These are phyloP conservation scores for Neopipo cinnamomea DNA, from an alignment of 2,113 vertebrate genomes.

Conservation along the genomic window DNA sequence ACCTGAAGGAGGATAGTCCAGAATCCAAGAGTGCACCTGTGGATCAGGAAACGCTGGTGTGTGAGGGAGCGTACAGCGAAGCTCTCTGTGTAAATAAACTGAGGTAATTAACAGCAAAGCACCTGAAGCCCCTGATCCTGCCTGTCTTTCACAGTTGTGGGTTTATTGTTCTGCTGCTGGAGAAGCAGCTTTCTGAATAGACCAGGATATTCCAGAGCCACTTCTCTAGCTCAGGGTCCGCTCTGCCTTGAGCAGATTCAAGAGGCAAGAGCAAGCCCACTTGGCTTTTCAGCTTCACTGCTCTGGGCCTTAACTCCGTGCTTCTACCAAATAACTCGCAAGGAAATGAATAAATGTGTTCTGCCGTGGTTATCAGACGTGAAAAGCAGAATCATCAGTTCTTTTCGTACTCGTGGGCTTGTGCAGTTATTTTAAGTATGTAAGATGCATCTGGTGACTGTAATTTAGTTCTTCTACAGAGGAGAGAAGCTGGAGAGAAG, in stretches of 20 bases:
- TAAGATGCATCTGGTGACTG: background rate
- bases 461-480: background rate
- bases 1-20: slow-evolving; percentile 36
- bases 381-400: background rate
- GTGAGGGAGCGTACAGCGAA: slow-evolving; percentile 45
- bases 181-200: background rate
- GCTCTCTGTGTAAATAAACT: slow-evolving; percentile 73
- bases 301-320: background rate
- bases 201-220: background rate
- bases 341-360: background rate
- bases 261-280: background rate
- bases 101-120: slow-evolving; percentile 62
- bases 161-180: background rate
- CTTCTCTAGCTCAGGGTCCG: background rate
- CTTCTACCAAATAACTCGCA: background rate
- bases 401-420: background rate
- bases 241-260: background rate
- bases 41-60: background rate
- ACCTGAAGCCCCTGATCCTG: background rate
- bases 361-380: background rate
- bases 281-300: background rate
- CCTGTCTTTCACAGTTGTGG: background rate
- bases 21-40: slow-evolving; percentile 16
- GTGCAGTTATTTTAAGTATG: background rate
- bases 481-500: background rate